phyloP scores from a whole-genome alignment of 2,113 vertebrate species.

The Sinosuthora webbiana region DNA sequence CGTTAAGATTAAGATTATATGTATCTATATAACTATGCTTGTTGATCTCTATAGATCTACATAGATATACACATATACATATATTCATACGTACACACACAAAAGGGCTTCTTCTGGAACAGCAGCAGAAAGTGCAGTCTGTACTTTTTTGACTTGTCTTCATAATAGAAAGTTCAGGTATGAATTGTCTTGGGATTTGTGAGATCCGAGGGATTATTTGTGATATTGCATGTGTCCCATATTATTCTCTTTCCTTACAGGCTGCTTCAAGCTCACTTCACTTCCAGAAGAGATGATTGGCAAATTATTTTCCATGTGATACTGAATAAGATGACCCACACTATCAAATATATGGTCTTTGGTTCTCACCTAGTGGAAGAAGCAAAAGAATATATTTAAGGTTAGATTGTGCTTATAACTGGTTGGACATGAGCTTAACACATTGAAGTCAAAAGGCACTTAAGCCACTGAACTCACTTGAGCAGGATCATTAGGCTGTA shows the following conservation, averaged over 20 bases:
- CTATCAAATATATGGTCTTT: constrained; percentile 87
- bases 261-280: constrained; percentile 87
- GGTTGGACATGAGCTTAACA: not conserved
- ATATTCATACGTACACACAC: constrained; percentile 46
- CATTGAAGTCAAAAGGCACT: not conserved
- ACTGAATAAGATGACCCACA: constrained; percentile 87
- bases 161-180: not conserved
- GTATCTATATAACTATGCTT: constrained; percentile 57
- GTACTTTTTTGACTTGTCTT: constrained; percentile 27
- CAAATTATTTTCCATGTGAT: constrained; percentile 89
- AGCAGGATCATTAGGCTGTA: not conserved
- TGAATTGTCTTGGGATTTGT: not conserved
- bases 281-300: constrained; percentile 89
- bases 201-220: constrained; percentile 52
- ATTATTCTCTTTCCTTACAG: constrained; percentile 75
- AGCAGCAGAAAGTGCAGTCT: constrained; percentile 59
- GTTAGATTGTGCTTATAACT: not conserved
- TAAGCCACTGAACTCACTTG: not conserved
- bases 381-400: constrained; percentile 7
- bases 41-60: constrained; percentile 51
- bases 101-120: constrained; percentile 39
- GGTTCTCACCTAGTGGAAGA: constrained; percentile 84
- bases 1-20: constrained; percentile 26
- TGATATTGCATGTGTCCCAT: constrained; percentile 42
- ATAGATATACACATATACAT: constrained; percentile 61